Conservation (phyloP, 2,888 invertebrate species). For the Chironomus tentans region DNA sequence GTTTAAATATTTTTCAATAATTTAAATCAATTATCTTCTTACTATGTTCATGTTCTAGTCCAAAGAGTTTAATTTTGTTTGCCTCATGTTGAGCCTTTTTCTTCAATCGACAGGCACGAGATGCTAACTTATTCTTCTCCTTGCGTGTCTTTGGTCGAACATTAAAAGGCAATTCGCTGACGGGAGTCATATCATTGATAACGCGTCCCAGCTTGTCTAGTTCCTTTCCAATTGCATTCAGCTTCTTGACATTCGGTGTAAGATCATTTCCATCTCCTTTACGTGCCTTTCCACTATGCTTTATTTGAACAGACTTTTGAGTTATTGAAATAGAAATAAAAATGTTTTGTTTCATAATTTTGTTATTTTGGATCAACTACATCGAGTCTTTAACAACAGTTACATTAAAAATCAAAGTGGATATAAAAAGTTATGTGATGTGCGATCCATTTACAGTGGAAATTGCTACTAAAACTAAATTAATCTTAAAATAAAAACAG, state of each 20-base stretch:
- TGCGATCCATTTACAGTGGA: background rate
- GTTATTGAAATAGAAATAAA: slow-evolving; percentile 14
- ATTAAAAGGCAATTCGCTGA: slow-evolving; percentile 84
- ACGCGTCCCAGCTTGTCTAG: slow-evolving; percentile 80
- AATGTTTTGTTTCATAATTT: slow-evolving; percentile 10
- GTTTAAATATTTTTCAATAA: slow-evolving; percentile 20
- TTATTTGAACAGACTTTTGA: slow-evolving; percentile 28
- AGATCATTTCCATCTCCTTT: slow-evolving; percentile 97
- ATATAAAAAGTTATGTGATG: background rate
- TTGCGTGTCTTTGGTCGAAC: slow-evolving; percentile 86
- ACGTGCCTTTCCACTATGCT: slow-evolving; percentile 74
- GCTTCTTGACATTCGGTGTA: slow-evolving; percentile 87
- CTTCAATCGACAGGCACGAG: slow-evolving; percentile 91
- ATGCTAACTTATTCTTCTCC: slow-evolving; percentile 96
- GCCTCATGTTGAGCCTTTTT: slow-evolving; percentile 99
- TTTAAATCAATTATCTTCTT: slow-evolving; percentile 43
- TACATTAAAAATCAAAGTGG: no score
- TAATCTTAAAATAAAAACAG: slow-evolving; percentile 4
- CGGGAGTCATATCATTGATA: slow-evolving; percentile 93
- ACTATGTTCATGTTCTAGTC: slow-evolving; percentile 92
- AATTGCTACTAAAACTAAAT: background rate
- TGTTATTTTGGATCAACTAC: slow-evolving; percentile 13
- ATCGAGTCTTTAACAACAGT: background rate
- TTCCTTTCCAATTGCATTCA: slow-evolving; percentile 85
- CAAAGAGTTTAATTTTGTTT: slow-evolving; percentile 90